These are phyloP conservation scores for Hydrolagus colliei DNA, from an alignment of 2,797 vertebrate genomes.

Conservation along the genomic window DNA sequence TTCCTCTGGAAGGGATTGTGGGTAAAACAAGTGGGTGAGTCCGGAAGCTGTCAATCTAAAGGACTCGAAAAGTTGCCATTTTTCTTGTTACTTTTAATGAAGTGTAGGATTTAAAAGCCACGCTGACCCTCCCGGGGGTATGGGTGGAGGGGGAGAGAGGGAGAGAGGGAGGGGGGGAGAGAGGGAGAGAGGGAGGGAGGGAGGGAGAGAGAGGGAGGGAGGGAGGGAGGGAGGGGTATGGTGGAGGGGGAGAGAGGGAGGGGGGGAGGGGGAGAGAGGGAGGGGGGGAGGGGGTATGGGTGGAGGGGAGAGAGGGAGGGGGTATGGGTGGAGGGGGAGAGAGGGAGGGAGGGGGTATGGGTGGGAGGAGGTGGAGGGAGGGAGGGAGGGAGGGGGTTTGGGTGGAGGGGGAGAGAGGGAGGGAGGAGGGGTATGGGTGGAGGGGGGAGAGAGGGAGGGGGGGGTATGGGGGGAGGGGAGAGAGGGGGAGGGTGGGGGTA, in stretches of 20 bases:
- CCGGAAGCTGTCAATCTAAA: conserved; percentile 20
- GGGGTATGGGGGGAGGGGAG: not conserved
- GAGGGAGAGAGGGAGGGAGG: too few relatives aligned
- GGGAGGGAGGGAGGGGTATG: not conserved
- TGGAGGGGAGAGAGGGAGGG: not conserved
- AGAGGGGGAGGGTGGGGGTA: too few relatives aligned
- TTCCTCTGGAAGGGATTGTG: conserved; percentile 26
- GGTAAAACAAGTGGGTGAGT: conserved; percentile 24
- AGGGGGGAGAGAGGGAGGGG: too few relatives aligned
- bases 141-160: not conserved
- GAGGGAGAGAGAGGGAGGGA: not conserved
- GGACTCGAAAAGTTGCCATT: conserved; percentile 25
- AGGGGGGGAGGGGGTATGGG: not conserved
- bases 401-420: not conserved
- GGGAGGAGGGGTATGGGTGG: not conserved
- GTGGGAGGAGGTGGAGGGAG: too few relatives aligned
- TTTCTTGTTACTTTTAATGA: conserved; percentile 27
- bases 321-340: too few relatives aligned
- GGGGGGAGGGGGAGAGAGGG: not conserved
- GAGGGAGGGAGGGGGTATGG: too few relatives aligned
- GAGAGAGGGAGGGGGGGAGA: too few relatives aligned
- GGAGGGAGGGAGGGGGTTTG: not conserved
- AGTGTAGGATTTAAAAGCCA: not conserved
- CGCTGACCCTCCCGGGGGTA: not conserved
- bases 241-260: not conserved